Evolutionary conservation across 2,888 invertebrate genomes (phyloP), one percentile per base, ranked within the genome.

Genomic region (Macroteleia sp.): DNA sequence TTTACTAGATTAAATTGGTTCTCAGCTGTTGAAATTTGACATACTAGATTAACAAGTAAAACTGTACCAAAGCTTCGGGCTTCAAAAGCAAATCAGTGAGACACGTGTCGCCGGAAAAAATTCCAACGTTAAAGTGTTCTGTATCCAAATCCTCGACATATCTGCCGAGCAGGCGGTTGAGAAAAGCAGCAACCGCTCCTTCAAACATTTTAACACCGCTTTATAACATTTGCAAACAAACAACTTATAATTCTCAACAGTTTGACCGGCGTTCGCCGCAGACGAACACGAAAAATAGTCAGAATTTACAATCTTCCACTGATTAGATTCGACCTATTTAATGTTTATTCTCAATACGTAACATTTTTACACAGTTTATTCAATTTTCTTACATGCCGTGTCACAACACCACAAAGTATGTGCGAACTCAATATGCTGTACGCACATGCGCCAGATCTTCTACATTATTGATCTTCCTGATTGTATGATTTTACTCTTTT

Each of bases 91-190:
- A 92, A 87, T 96, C 96, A 1, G 94, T 94, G 56, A 97, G 93
- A 89, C 95, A 95, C 59, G 96, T 96, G 87, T 95, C 94, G 77
- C 96, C 96, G 79, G 95, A 95, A 91, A 96, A 96, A 82, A 97
- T 96, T 83, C 96, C 96, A 73, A 96, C 95, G 87, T 96, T 96
- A 52, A 97, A 93, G 89, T 96, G 95, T 92, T 96, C 96, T 0
- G 95, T 95, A 89, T 97, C 96, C 83, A 97, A 92, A 89, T 96
- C 96, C 89, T 96, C 95, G 25, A 96, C 95, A 87, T 96, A 97
- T 90, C 96, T 96, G 77, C 96, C 96, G 83, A 96, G 93, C 80
- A 96, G 94, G 87, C 95, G 95, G 93, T 96, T 96, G 41, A 97
- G 93, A 85, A 96, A 93, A 69, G 95, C 95, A 75, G 96, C 96